A percentile compares a stretch with the other conserved stretches of the same genome.
Evolutionary conservation across 2,797 vertebrate genomes (phyloP).

Genomic region (Heteromormyrus szaboi): DNA sequence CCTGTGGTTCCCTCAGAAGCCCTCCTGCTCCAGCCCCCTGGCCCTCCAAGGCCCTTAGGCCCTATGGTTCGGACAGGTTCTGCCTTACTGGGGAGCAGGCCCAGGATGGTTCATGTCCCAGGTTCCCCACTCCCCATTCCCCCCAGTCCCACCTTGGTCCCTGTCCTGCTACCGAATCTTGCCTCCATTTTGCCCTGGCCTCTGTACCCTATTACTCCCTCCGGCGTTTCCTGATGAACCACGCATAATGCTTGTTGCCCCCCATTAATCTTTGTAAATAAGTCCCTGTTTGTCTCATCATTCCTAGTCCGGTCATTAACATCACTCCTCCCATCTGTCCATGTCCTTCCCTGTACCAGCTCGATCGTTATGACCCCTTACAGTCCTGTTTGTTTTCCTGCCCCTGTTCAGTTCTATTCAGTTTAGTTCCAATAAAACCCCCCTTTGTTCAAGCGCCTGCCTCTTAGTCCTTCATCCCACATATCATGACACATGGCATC

Average conservation of each 20-base stretch:
- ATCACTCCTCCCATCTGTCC: neutral
- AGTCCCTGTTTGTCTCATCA: neutral
- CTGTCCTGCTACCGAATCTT: neutral
- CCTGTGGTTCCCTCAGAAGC: too few species aligned
- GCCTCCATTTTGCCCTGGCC: neutral
- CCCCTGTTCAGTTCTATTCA: neutral
- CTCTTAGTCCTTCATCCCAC: neutral
- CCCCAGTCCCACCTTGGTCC: neutral
- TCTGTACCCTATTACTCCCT: neutral
- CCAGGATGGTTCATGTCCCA: neutral
- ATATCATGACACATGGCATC: neutral
- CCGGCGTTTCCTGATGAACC: neutral
- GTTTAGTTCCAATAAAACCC: neutral
- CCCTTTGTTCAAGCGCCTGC: neutral
- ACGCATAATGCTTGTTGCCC: neutral
- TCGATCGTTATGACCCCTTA: neutral
- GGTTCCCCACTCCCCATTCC: neutral
- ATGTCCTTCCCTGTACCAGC: neutral
- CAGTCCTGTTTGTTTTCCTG: neutral
- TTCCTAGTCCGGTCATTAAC: neutral
- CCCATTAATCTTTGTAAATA: neutral
- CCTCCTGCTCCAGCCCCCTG: neutral
- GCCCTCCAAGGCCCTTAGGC: neutral
- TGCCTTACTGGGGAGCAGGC: neutral
- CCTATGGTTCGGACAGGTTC: neutral